Base-by-base conservation (phyloP, 2,888 invertebrate genomes). In the Epinotia ramella region DNA sequence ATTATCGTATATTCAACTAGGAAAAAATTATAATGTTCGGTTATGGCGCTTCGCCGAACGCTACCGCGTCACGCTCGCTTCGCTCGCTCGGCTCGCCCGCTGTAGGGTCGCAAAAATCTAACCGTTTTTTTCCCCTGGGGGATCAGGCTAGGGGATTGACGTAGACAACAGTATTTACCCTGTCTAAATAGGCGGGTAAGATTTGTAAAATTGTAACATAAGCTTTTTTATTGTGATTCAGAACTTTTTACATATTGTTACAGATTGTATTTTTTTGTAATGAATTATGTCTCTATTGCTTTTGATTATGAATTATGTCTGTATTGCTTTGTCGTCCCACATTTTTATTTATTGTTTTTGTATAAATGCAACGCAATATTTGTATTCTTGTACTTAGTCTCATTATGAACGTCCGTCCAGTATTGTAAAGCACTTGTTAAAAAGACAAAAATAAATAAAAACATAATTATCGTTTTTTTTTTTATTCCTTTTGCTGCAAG, bases 381-480 rank as follows among this genome's bases (percentile, higher is more conserved):
- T 28, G 46, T n/a, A 49, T 53, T 53, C n/a, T 53, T 53, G 53
- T 53, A 53, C 53, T n/a, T 53, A 53, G 7, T 53, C n/a, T 33
- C 18, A 40, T 53, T 24, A 63, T 65, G 7, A 70, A 46, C 60
- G 56, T 67, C 76, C 76, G 76, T 76, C 76, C 76, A 76, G 76
- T 76, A 75, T 70, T 70, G 59, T 49, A 57, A 62, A 72, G 71
- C 76, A 76, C 67, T 76, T 76, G 66, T 72, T 67, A 67, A 68
- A 76, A 72, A 63, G 49, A 67, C 67, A 63, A 56, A 66, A 67
- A 76, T 76, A 76, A 72, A 72, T 67, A 66, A 24, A 24, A 57
- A 13, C 5, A 18, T 3, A 62, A 67, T 63, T 20, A 20, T 63
- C 67, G 18, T 62, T 24, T 57, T 53, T 63, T 49, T 72, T 76